Percentiles rank a stretch among this genome's conserved stretches.
These are phyloP conservation scores for Deilephila elpenor DNA, from an alignment of 2,888 invertebrate genomes.

Conservation along the genomic window DNA sequence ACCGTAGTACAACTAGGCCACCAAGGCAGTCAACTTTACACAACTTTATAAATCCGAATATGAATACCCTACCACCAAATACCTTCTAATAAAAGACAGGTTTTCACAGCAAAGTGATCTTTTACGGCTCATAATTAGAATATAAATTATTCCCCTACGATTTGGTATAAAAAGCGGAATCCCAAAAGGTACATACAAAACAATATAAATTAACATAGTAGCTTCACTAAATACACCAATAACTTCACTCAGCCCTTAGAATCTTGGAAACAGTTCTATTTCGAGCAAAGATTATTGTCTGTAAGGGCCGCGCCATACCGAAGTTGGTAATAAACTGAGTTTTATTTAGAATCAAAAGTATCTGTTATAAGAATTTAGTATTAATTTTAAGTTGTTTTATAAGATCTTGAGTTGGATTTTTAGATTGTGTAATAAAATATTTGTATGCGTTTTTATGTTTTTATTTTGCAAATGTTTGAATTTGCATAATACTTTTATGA, in stretches of 20 bases:
- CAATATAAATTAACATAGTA: slow-evolving; percentile 41
- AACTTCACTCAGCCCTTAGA: slow-evolving; percentile 49
- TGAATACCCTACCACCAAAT: too few species aligned
- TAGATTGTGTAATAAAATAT: too few species aligned
- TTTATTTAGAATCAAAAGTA: not conserved
- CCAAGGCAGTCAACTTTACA: too few species aligned
- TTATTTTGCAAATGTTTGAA: too few species aligned
- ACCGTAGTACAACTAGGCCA: too few species aligned
- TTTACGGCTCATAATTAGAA: not conserved
- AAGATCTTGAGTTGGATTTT: too few species aligned
- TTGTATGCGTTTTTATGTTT: too few species aligned
- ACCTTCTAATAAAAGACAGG: too few species aligned
- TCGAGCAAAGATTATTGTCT: slow-evolving; percentile 47
- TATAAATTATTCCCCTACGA: not conserved
- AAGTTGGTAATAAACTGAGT: slow-evolving; percentile 22
- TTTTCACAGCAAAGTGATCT: too few species aligned
- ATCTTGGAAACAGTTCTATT: slow-evolving; percentile 57
- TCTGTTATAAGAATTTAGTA: not conserved
- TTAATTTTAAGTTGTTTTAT: not conserved
- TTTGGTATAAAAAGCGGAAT: slow-evolving; percentile 20
- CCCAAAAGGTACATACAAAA: slow-evolving; percentile 28
- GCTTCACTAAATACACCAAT: slow-evolving; percentile 52
- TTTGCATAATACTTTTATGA: too few species aligned
- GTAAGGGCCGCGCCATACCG: slow-evolving; percentile 40
- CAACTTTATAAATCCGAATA: too few species aligned